A percentile compares a stretch with the other conserved stretches of the same genome.
Conservation (phyloP, 1,140 invertebrate genomes). For the Epicauta chinensis region DNA sequence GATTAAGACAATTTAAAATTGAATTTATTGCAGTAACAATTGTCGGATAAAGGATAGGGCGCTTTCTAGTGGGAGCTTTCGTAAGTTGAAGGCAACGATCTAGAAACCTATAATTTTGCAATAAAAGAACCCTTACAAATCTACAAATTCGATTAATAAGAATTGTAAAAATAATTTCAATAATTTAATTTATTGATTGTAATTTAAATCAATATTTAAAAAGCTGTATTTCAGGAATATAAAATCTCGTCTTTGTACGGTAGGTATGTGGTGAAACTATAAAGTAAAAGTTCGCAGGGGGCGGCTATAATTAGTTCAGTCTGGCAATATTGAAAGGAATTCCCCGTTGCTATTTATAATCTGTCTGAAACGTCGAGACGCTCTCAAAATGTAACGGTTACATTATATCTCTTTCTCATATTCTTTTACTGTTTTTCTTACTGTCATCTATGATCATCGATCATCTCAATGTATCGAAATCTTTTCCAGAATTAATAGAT, state of each 20-base stretch:
- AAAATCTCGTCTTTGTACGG: too few species aligned
- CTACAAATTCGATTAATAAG: too few species aligned
- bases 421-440: conserved; percentile 13
- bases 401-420: background rate
- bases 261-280: background rate
- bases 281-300: conserved; percentile 17
- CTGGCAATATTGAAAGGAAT: conserved; percentile 16
- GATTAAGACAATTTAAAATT: too few species aligned
- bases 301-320: conserved; percentile 14
- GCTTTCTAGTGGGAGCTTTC: background rate
- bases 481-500: too few species aligned
- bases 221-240: too few species aligned
- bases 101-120: too few species aligned
- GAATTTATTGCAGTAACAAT: too few species aligned
- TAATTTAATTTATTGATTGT: too few species aligned
- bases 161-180: too few species aligned
- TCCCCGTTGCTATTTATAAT: conserved; percentile 18
- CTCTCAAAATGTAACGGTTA: background rate
- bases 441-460: conserved; percentile 7
- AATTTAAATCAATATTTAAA: too few species aligned
- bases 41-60: background rate
- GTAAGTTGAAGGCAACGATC: background rate
- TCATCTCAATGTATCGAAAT: too few species aligned
- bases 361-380: conserved; percentile 20
- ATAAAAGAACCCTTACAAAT: too few species aligned